Base-by-base conservation (phyloP, 2,888 invertebrate genomes). In the Caenorhabditis panamensis region DNA sequence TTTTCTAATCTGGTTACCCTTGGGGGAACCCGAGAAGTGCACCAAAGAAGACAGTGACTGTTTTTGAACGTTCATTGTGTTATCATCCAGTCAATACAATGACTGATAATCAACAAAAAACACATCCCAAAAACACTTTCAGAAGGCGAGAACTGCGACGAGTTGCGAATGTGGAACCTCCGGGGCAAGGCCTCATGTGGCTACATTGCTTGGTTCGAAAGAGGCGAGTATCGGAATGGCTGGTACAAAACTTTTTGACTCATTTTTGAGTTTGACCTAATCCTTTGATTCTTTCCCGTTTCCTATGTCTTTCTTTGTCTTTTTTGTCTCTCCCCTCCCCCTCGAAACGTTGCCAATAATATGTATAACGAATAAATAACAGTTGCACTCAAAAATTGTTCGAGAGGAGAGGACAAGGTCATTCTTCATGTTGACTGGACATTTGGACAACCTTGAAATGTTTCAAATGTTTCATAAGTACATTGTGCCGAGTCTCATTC, bases 111-210 rank as follows among this genome's bases (percentile, higher is more conserved):
- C 31, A 31, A 4, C 13, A 3, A 3, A 5, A 41, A 9, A 41
- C 5, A 41, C 41, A 41, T 16, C 36, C 36, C 36, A 5, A 11
- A 36, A 11, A 8, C 6, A 36, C 11, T 56, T 79, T 51, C 75
- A 82, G 82, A 79, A 73, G 85, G 85, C 18, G 84, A 84, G 20
- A 78, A 83, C 28, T 85, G 85, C 44, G 85, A 85, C 36, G 84
- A 84, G 36, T 41, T 85, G 18, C 44, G 37, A 24, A 79, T 85
- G 77, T 85, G 81, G 81, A 82, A 81, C 59, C 59, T 82, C 8
- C 81, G 75, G 28, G 85, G 85, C 22, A 84, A 83, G 24, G 85
- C 85, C 1, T 80, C 84, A 0, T 85, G 85, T 54, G 84, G 85
- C 0, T 83, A 83, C 41, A 85, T 85, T 41, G 83, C 83, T 9